Conservation (phyloP, 1,140 invertebrate species). For the Conopomorpha cramerella region DNA sequence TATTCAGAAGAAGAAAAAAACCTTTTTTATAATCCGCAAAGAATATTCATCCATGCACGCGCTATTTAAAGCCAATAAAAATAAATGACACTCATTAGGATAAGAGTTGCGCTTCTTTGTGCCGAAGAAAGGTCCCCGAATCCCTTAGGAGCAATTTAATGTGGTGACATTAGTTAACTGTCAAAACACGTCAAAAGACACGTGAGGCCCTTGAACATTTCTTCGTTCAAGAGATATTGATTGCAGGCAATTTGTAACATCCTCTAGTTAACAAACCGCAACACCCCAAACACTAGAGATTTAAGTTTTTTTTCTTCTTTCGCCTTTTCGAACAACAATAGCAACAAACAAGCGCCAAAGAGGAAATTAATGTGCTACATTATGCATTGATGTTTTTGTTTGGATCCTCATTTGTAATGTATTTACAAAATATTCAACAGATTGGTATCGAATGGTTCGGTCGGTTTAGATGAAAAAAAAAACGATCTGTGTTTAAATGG, state of each 20-base stretch:
- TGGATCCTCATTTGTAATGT: too few species aligned
- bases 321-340: slow-evolving; percentile 21
- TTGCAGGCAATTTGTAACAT: slow-evolving; percentile 46
- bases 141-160: slow-evolving; percentile 36
- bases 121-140: slow-evolving; percentile 24
- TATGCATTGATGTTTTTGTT: too few species aligned
- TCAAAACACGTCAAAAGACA: slow-evolving; percentile 56
- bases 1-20: too few species aligned
- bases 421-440: slow-evolving; percentile 3
- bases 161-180: slow-evolving; percentile 52
- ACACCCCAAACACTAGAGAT: slow-evolving; percentile 22
- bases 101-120: slow-evolving; percentile 34
- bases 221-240: slow-evolving; percentile 33
- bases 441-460: not conserved
- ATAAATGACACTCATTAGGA: slow-evolving; percentile 53
- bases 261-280: slow-evolving; percentile 28
- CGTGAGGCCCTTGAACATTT: slow-evolving; percentile 19
- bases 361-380: slow-evolving; percentile 20
- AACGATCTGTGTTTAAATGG: too few species aligned
- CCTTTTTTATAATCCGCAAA: too few species aligned
- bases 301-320: slow-evolving; percentile 21
- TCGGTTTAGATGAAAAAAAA: too few species aligned
- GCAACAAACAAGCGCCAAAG: slow-evolving; percentile 16
- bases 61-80: slow-evolving; percentile 50
- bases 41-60: too few species aligned